Percentiles rank a stretch among this genome's conserved stretches.
Evolutionary conservation across 2,797 vertebrate genomes (phyloP).

Genomic region (Cetoscarus ocellatus): DNA sequence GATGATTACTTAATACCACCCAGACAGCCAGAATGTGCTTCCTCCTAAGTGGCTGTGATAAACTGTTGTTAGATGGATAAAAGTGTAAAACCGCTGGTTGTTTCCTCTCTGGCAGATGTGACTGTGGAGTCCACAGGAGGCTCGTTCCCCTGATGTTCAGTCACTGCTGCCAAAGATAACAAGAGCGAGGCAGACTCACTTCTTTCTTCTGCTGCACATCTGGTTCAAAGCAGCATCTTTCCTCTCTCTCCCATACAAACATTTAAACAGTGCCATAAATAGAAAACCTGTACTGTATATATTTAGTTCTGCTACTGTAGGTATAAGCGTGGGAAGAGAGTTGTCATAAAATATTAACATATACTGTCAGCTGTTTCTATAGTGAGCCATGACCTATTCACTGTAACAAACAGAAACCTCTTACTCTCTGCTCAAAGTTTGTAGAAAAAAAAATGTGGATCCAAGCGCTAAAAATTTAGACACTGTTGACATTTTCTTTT

Average conservation of each 20-base stretch:
- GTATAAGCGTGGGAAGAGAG: constrained; percentile 29
- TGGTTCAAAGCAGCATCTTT: constrained; percentile 39
- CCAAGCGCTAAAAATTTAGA: too few species aligned
- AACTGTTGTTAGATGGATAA: constrained; percentile 38
- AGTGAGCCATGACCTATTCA: not conserved
- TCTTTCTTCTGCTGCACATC: constrained; percentile 47
- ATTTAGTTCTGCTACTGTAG: constrained; percentile 40
- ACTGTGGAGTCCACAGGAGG: constrained; percentile 48
- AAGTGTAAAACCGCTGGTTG: constrained; percentile 52
- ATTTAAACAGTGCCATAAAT: constrained; percentile 25
- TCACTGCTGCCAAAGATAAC: constrained; percentile 56
- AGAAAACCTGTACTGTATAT: constrained; percentile 13
- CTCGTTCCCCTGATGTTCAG: constrained; percentile 37
- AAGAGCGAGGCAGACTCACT: constrained; percentile 20
- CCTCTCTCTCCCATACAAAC: constrained; percentile 21
- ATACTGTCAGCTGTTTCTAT: constrained; percentile 11
- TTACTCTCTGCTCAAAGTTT: not conserved
- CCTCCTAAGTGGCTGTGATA: constrained; percentile 37
- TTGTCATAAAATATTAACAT: constrained; percentile 53
- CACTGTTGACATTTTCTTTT: too few species aligned
- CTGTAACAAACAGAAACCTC: constrained; percentile 1
- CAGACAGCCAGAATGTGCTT: constrained; percentile 10
- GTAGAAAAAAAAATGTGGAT: too few species aligned
- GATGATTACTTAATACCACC: constrained; percentile 28
- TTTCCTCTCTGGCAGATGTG: constrained; percentile 60